Evolutionary conservation across 2,888 invertebrate species (phyloP), one percentile per base, ranked within the genome.

Genomic region (Heliconius cydno): DNA sequence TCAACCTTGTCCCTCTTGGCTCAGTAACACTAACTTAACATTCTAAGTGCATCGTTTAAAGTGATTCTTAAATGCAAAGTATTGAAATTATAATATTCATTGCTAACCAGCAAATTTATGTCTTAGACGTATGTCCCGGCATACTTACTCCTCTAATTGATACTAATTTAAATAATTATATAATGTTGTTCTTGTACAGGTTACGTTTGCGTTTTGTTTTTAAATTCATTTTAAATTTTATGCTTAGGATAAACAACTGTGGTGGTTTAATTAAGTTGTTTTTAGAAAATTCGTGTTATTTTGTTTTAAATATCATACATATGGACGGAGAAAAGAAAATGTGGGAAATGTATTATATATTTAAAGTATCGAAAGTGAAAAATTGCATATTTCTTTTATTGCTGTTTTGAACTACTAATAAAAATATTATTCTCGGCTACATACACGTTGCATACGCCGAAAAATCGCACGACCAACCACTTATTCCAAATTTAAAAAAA

Each of bases 31-130:
- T 34, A 68, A 73, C 68, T 84, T 83, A 78, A 77, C 76, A 84
- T 84, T 82, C 84, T 71, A 12, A 13, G 72, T 74, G 83, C 80
- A 74, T 80, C 66, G 77, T 68, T 80, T 65, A 72, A 81, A 83
- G 83, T 83, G 83, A 84, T 83, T 81, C 81, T 78, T 80, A 78
- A 81, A 78, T 79, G 80, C 83, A 76, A 79, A 80, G 78, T 81
- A 75, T 81, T 81, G 82, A 83, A 86, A 85, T 86, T 83, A 84
- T 84, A 82, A 83, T 83, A 77, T 81, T 67, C 79, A 80, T 81
- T 81, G 81, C 81, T 71, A 70, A 71, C 46, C 66, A 79, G 74
- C 76, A 74, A 73, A 63, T 79, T 73, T 78, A 80, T 77, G 72
- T 65, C 46, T 66, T 46, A 6, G 28, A 41, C 65, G 66, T 75